A percentile compares a stretch with the other conserved stretches of the same genome.
These are phyloP conservation scores for Gymnosoma rotundatum DNA, from an alignment of 2,888 invertebrate genomes.

Conservation along the genomic window DNA sequence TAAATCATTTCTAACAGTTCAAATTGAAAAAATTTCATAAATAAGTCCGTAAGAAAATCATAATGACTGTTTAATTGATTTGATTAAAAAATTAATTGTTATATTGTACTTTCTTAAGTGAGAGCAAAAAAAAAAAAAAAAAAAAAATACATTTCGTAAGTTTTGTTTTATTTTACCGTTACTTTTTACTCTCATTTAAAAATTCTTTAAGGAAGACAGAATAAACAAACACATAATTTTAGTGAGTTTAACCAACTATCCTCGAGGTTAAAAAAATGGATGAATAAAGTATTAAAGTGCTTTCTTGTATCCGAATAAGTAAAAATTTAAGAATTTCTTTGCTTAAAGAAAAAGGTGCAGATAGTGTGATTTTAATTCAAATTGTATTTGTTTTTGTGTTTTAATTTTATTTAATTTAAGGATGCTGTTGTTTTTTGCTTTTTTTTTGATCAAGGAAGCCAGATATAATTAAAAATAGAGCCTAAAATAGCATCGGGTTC, in stretches of 20 bases:
- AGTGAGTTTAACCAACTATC: no score
- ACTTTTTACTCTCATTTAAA: constrained; percentile 12
- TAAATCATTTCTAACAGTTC: no score
- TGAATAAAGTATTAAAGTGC: constrained; percentile 23
- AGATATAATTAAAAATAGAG: constrained; percentile 40
- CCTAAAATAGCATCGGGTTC: constrained; percentile 55
- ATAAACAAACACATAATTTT: not conserved
- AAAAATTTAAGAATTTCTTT: not conserved
- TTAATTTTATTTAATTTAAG: not conserved
- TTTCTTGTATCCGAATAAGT: not conserved
- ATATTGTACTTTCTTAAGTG: no score
- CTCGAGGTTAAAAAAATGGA: no score
- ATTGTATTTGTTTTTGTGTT: not conserved
- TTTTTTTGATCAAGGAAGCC: constrained; percentile 56
- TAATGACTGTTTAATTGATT: not conserved
- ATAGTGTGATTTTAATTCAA: not conserved
- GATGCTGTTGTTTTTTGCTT: constrained; percentile 5
- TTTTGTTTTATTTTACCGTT: not conserved
- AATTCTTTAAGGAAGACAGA: constrained; percentile 63
- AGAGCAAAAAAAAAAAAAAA: no score
- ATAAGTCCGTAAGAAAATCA: no score
- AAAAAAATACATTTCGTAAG: no score
- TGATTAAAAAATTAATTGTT: not conserved
- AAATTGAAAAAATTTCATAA: no score
- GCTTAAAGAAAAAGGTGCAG: not conserved